Percentiles rank a stretch among this genome's conserved stretches.
phyloP scores from a whole-genome alignment of 1,140 invertebrate genomes.

The Tachypleus tridentatus region DNA sequence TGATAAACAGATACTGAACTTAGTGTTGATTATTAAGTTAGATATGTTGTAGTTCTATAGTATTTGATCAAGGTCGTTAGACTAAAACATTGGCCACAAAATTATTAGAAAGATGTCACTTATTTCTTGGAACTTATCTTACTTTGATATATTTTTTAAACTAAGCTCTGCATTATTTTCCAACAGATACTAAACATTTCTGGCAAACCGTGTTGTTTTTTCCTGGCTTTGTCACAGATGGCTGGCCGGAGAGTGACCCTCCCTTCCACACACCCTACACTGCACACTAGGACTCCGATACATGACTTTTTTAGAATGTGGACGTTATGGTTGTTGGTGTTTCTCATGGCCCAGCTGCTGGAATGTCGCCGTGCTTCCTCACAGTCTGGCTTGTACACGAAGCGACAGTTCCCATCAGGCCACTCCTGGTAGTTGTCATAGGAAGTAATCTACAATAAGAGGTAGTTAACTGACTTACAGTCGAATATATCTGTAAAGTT shows the following conservation, averaged over 20 bases:
- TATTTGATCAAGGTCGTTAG: too few species aligned
- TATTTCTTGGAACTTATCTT: too few species aligned
- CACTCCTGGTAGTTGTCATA: constrained; percentile 85
- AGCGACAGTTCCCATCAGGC: constrained; percentile 85
- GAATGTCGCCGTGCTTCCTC: constrained; percentile 86
- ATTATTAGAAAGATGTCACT: too few species aligned
- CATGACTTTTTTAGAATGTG: constrained; percentile 96
- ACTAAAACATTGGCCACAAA: too few species aligned
- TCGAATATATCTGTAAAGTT: too few species aligned
- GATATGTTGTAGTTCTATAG: too few species aligned
- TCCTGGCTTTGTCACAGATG: constrained; percentile 94
- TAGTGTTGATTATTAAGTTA: too few species aligned
- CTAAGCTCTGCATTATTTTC: too few species aligned
- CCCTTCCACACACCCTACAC: constrained; percentile 61
- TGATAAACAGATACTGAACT: too few species aligned
- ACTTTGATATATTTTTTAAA: too few species aligned
- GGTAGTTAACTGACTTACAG: constrained; percentile 36
- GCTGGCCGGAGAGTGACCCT: constrained; percentile 82
- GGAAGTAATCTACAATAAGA: constrained; percentile 44
- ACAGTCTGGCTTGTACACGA: constrained; percentile 67
- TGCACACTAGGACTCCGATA: constrained; percentile 85
- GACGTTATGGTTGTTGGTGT: constrained; percentile 98
- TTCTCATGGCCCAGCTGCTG: constrained; percentile 97
- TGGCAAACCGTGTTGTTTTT: constrained; percentile 79
- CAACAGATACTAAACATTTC: too few species aligned